phyloP scores from a whole-genome alignment of 2,113 vertebrate species.

The Felis chaus region DNA sequence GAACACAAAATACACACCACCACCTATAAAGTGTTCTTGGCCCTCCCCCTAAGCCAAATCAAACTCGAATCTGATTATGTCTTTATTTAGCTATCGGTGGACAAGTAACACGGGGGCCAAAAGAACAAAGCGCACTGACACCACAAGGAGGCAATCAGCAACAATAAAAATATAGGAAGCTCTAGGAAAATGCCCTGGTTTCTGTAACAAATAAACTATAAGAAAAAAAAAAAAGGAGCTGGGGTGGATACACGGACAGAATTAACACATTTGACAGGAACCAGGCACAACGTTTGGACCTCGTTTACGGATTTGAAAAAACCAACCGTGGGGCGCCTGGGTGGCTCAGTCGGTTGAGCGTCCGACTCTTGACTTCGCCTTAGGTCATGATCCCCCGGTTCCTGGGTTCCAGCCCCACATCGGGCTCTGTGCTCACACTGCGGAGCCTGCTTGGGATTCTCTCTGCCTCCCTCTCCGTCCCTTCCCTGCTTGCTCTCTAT shows the following conservation, averaged over 20 bases:
- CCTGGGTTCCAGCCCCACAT: no score
- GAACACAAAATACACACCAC: background rate
- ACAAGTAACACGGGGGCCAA: background rate
- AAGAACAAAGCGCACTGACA: background rate
- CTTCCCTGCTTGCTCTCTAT: no score
- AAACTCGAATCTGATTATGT: background rate
- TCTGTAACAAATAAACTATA: background rate
- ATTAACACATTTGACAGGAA: slow-evolving; percentile 10
- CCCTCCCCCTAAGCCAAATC: background rate
- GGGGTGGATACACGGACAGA: background rate
- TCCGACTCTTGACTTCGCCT: no score
- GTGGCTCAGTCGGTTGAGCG: no score
- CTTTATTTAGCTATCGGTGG: background rate
- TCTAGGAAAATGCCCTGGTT: background rate
- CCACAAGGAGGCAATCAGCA: background rate
- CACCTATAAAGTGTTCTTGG: background rate
- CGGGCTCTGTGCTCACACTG: no score
- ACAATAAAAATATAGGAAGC: background rate
- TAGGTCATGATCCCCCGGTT: no score
- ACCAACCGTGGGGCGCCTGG: background rate
- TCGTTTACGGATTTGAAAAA: background rate
- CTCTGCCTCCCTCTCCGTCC: no score
- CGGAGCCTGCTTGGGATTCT: no score
- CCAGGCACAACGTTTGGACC: background rate
- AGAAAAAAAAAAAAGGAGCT: background rate